Conservation (phyloP, 2,888 invertebrate genomes). For the Congeria kusceri region DNA sequence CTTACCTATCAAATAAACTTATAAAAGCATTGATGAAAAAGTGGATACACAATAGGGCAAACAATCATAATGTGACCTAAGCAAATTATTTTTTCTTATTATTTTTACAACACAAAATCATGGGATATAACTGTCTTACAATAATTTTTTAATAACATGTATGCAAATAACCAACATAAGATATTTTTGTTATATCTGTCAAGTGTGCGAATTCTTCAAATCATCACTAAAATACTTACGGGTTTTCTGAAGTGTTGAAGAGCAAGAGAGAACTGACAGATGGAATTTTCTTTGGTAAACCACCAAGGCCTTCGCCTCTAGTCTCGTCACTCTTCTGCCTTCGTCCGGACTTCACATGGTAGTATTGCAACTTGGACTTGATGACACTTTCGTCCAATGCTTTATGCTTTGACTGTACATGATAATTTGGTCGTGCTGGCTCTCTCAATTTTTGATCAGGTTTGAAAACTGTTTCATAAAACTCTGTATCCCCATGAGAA, state of each 20-base stretch:
- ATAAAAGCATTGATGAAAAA: too few relatives aligned
- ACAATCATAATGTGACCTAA: too few relatives aligned
- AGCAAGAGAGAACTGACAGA: constrained; percentile 92
- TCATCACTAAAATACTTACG: too few relatives aligned
- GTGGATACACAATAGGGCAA: too few relatives aligned
- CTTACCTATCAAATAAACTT: too few relatives aligned
- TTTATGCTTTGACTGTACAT: constrained; percentile 79
- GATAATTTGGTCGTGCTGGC: constrained; percentile 72
- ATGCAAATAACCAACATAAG: too few relatives aligned
- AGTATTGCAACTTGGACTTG: constrained; percentile 92
- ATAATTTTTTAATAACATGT: too few relatives aligned
- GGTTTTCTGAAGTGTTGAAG: constrained; percentile 92
- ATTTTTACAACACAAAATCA: too few relatives aligned
- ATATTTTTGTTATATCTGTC: too few relatives aligned
- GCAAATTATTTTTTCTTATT: too few relatives aligned
- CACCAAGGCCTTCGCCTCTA: constrained; percentile 89
- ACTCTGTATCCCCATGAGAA: constrained; percentile 88
- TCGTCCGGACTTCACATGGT: constrained; percentile 89
- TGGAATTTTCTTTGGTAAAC: constrained; percentile 88
- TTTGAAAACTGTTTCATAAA: constrained; percentile 87
- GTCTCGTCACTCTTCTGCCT: constrained; percentile 80
- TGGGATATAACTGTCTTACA: too few relatives aligned
- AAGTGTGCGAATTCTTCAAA: too few relatives aligned
- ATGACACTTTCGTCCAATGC: constrained; percentile 81
- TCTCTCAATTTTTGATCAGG: constrained; percentile 56